Conservation (phyloP, 92 coral and sea anemone genomes). For the Galaxea fascicularis region DNA sequence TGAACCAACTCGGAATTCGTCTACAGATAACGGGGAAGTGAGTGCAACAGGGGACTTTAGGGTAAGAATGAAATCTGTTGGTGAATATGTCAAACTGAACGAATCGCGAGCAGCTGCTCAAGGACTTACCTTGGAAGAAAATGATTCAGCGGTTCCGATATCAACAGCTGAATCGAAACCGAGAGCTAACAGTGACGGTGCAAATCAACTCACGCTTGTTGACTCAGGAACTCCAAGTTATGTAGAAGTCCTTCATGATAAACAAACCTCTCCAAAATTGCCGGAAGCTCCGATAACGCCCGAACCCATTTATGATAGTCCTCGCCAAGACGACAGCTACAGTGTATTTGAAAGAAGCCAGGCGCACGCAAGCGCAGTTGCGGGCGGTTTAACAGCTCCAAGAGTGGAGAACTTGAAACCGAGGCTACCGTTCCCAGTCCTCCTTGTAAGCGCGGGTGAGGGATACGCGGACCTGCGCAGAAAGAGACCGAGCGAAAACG, state of each 20-base stretch:
- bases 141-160: neutral
- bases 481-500: constrained; percentile 76
- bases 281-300: constrained; percentile 4
- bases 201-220: constrained; percentile 6
- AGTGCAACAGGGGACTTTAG: constrained; percentile 37
- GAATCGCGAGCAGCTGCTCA: constrained; percentile 67
- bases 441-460: constrained; percentile 95
- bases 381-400: constrained; percentile 13
- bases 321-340: constrained; percentile 45
- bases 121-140: neutral
- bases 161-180: constrained; percentile 17
- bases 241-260: constrained; percentile 25
- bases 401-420: constrained; percentile 80
- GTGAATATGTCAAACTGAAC: constrained; percentile 66
- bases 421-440: constrained; percentile 86
- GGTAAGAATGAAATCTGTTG: constrained; percentile 51
- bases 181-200: neutral
- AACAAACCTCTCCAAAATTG: neutral
- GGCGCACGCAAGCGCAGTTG: constrained; percentile 27
- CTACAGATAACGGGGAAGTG: neutral
- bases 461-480: constrained; percentile 94
- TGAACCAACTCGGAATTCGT: constrained; percentile 14
- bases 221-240: constrained; percentile 14
- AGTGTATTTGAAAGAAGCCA: constrained; percentile 33
- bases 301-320: constrained; percentile 48